Evolutionary conservation across 1,140 invertebrate species (phyloP).

Genomic region (Atta cephalotes): DNA sequence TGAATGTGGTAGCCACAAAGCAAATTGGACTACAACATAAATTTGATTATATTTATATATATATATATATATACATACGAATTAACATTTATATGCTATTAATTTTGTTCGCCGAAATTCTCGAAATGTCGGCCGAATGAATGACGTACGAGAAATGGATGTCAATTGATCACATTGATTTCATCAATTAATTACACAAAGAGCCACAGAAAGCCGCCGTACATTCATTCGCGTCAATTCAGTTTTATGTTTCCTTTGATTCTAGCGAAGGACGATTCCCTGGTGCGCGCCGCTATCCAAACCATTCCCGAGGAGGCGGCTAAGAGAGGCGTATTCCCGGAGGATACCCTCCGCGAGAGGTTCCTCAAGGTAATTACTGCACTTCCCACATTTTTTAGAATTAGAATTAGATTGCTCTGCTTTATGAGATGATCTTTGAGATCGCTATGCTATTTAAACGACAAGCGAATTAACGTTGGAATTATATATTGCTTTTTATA

Average conservation of each 20-base stretch:
- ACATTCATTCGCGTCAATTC: not conserved
- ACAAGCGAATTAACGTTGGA: too few relatives aligned
- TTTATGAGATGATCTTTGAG: constrained; percentile 2
- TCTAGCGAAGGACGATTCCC: constrained; percentile 88
- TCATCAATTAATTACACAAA: constrained; percentile 11
- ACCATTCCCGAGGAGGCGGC: constrained; percentile 92
- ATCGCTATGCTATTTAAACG: not conserved
- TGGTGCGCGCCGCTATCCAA: constrained; percentile 91
- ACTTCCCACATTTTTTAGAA: not conserved
- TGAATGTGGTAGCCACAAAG: not conserved
- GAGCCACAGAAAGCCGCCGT: too few relatives aligned
- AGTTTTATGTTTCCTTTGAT: constrained; percentile 68
- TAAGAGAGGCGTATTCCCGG: constrained; percentile 94
- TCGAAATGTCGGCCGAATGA: not conserved
- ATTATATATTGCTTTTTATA: not conserved
- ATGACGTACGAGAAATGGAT: not conserved
- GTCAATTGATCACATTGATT: not conserved
- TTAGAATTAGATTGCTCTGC: not conserved
- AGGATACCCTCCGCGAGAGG: constrained; percentile 93
- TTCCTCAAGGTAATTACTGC: constrained; percentile 90
- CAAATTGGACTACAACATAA: constrained; percentile 31
- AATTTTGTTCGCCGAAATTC: constrained; percentile 2
- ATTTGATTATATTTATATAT: not conserved
- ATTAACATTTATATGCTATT: constrained; percentile 31
- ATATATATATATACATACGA: not conserved